Evolutionary conservation across 1,140 invertebrate species (phyloP), one percentile per base, ranked within the genome.

Genomic region (Dinoponera quadriceps): DNA sequence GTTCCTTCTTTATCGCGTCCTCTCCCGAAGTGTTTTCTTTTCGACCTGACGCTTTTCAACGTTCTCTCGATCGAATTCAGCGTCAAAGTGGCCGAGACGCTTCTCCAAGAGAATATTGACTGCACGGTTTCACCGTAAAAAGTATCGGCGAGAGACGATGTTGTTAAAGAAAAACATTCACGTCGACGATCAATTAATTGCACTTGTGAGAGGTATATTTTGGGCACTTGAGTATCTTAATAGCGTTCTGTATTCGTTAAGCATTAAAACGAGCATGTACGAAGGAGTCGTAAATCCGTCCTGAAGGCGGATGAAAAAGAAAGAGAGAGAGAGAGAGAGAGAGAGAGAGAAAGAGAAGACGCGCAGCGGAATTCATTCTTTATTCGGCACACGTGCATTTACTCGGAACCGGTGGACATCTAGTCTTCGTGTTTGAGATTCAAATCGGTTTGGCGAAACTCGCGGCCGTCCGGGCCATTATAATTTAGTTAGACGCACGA

Each of bases 401-500:
- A 18, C 33, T 27, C 33, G 27, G 29, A 77, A 55, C 72, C 44
- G 33, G 13, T 54, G 22, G 13, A 60, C 48, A 66, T 44, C 33
- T 74, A 27, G 55, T 51, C 22, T 83, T 63, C 74, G 88, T 83
- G 83, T 80, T 84, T 77, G 54, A 63, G 88, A 59, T 77, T 59
- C 51, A 72, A 81, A 88, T 90, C 84, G 86, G 82, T 69, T 27
- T 74, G 62, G 27, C 55, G 66, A 82, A 82, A 88, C 63, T 55
- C 66, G 13, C 73, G 63, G 59, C 20, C 69, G 66, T 27, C 60
- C 48, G 55, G 60, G 84, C 83, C 81, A 87, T 90, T 90, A 85
- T 88, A 88, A 90, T 88, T 90, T 88, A 63, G 87, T 85, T 83
- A 65, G 75, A 71, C 49, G 48, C 33, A 48, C 63, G 57, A 80